Conservation (phyloP, 2,113 vertebrate genomes). For the Oxyruncus cristatus region DNA sequence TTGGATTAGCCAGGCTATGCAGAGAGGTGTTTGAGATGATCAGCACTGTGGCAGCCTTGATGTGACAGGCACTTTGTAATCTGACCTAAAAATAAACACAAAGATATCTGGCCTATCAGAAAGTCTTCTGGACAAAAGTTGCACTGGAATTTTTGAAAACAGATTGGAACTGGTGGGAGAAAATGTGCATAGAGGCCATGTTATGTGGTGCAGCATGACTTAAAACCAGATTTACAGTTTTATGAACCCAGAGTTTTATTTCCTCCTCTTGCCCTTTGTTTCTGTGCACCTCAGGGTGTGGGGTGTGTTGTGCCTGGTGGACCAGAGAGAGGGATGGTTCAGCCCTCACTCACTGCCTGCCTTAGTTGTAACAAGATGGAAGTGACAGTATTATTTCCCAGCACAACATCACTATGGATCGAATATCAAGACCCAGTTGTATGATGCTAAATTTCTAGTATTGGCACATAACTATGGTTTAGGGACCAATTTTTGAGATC, state of each 20-base stretch:
- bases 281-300: not conserved
- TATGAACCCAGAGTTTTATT: not conserved
- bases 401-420: rapidly evolving
- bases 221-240: not conserved
- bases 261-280: not conserved
- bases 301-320: not conserved
- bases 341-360: not conserved
- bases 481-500: not conserved
- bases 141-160: not conserved
- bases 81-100: not conserved
- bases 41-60: not conserved
- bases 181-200: not conserved
- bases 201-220: not conserved
- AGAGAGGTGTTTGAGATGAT: not conserved
- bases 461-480: not conserved
- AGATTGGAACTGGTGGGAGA: not conserved
- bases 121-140: not conserved
- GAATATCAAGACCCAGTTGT: not conserved
- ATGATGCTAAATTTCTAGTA: not conserved
- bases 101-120: not conserved
- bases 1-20: not conserved
- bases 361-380: not conserved
- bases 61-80: not conserved
- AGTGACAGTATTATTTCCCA: not conserved
- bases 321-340: not conserved